Evolutionary conservation across 2,888 invertebrate genomes (phyloP), one percentile per base, ranked within the genome.

Genomic region (Pristionchus arcanus): DNA sequence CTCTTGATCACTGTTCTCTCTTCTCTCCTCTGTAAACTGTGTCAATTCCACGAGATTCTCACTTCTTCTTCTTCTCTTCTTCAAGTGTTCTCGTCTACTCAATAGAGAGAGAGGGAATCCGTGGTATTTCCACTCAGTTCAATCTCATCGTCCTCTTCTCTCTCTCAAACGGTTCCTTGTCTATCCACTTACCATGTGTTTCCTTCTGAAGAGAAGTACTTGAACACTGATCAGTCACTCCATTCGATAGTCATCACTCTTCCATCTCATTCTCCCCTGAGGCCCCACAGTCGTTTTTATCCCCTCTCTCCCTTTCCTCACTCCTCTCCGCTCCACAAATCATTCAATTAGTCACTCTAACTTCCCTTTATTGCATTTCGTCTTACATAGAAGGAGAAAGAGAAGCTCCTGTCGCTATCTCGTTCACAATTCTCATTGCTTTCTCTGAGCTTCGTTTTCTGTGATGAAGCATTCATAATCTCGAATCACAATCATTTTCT

Each of bases 291-390:
- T 81, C 81, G 49, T 81, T 81, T 81, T n/a, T 53, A 53, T 53
- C 81, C 28, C 81, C 34, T 28, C n/a, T 42, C 55, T 13, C 49
- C 83, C 53, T 53, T 49, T 83, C 84, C n/a, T 37, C 49, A 15
- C n/a, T 15, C 42, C 81, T 81, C 59, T 59, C 59, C 49, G n/a
- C 28, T 81, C 81, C 81, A 81, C 81, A 81, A 81, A 81, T 81
- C 81, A 81, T 81, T 81, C 49, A 81, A 81, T 81, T 81, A 81
- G 81, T 81, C 81, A 49, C 53, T 81, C 81, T 81, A 81, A 81
- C 49, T 81, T 71, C 81, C 25, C 81, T 81, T 71, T 28, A 49
- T 49, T 81, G 25, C 81, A 28, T 53, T 49, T 25, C 74, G 74
- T 25, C 71, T 13, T 34, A 7, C 21, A 42, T 9, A 42, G 37